These are phyloP conservation scores for Mus pahari DNA, from an alignment of 2,113 vertebrate genomes.

Conservation along the genomic window DNA sequence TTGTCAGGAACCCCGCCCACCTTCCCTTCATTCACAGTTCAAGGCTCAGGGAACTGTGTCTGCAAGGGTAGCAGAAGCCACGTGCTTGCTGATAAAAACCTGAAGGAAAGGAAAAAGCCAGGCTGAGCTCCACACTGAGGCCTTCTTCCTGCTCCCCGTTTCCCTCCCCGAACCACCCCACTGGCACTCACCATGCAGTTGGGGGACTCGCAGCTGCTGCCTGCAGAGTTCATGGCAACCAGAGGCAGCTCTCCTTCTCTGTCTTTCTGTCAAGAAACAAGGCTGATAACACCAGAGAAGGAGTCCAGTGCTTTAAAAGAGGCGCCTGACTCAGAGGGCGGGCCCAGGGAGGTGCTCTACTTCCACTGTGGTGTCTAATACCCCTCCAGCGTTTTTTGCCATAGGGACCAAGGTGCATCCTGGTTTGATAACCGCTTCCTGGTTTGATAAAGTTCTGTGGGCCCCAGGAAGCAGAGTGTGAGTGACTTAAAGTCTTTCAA, in stretches of 20 bases:
- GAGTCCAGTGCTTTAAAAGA: not conserved
- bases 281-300: not conserved
- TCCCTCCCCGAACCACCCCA: too few species aligned
- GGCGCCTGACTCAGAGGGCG: not conserved
- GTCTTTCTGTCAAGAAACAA: not conserved
- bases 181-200: constrained; percentile 60
- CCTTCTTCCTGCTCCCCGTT: too few species aligned
- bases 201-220: not conserved
- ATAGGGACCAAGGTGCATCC: not conserved
- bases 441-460: not conserved
- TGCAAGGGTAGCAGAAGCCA: not conserved
- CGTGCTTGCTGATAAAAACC: not conserved
- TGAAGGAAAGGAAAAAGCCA: not conserved
- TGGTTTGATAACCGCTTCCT: not conserved
- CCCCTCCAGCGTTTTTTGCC: not conserved
- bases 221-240: not conserved
- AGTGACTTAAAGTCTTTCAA: not conserved
- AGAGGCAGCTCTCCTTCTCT: not conserved
- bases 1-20: not conserved
- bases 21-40: not conserved
- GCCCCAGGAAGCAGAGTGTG: not conserved
- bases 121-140: not conserved
- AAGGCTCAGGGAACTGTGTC: not conserved
- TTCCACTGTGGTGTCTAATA: accelerated
- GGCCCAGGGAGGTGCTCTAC: not conserved